Base-by-base conservation (phyloP, 2,888 invertebrate species). In the Anthophora plumipes region DNA sequence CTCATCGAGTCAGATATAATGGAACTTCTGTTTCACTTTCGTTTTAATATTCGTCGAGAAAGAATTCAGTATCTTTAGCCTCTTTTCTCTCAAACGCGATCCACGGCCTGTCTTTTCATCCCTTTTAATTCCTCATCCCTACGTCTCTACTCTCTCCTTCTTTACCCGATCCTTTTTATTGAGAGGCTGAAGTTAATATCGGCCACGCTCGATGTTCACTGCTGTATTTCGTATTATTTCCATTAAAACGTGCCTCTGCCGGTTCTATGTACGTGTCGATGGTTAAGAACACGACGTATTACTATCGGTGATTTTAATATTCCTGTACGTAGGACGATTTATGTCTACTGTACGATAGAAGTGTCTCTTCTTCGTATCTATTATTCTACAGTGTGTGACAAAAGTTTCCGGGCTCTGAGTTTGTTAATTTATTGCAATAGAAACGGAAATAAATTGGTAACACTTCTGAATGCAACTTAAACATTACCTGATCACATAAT, bases 11-110 rank as follows among this genome's bases (percentile, higher is more conserved):
- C 68, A 61, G 61, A 63, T 83, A 75, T 80, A 37, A 25, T 59
- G 74, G 75, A 83, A 83, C 76, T 86, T 84, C 75, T 84, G 78
- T 85, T 86, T 86, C 85, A 88, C 86, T 86, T 86, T 89, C 79
- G 59, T 82, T 85, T 87, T 87, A 87, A 87, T 87, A 87, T 87
- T 80, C 87, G 79, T 54, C 71, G 73, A 85, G 54, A 73, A 79
- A 82, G 75, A 75, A 81, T 80, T 75, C 81, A 68, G 80, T 81
- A 75, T 81, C 81, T 80, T 75, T 75, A 20, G 31, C 67, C 67
- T 71, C 80, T 63, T 74, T 63, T 67, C 61, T 39, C 37, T 55
- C 20, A 22, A 3, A 4, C 64, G 46, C 37, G 22, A 54, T 59
- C 31, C 41, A 9, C 55, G 39, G 17, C 4, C 1, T n/a, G 9